These are phyloP conservation scores for Camptogramma bilineatum DNA, from an alignment of 2,888 invertebrate species.

Conservation along the genomic window DNA sequence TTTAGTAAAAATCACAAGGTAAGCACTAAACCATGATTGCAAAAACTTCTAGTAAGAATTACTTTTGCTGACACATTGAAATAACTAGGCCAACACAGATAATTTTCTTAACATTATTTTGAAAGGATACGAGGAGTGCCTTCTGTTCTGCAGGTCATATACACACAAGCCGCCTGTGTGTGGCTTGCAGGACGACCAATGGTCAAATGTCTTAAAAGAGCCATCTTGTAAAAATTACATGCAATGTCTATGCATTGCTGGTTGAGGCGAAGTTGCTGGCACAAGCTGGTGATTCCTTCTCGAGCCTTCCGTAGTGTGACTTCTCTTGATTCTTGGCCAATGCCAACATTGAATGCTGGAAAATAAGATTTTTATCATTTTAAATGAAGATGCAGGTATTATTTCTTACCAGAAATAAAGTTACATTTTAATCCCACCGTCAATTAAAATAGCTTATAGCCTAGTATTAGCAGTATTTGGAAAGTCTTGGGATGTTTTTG, in stretches of 20 bases:
- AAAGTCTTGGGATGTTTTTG: no score
- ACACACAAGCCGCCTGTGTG: conserved; percentile 98
- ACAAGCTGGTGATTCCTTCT: conserved; percentile 93
- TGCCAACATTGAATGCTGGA: conserved; percentile 90
- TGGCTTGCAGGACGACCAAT: conserved; percentile 95
- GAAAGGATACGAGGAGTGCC: conserved; percentile 96
- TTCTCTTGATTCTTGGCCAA: conserved; percentile 95
- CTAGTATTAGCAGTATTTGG: no score
- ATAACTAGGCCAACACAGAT: background rate
- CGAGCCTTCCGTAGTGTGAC: conserved; percentile 95
- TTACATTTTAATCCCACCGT: no score
- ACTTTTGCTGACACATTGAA: background rate
- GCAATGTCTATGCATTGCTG: conserved; percentile 97
- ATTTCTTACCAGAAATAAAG: no score
- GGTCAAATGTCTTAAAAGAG: conserved; percentile 92
- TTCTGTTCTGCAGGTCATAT: conserved; percentile 98
- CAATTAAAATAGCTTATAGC: no score
- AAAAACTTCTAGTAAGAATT: no score
- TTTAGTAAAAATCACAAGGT: no score
- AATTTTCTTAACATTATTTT: background rate
- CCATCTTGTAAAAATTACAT: conserved; percentile 97
- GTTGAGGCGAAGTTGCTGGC: conserved; percentile 94
- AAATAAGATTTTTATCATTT: background rate
- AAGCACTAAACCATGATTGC: no score
- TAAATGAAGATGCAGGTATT: no score